phyloP scores from a whole-genome alignment of 2,797 vertebrate genomes.

The Etheostoma perlongum region DNA sequence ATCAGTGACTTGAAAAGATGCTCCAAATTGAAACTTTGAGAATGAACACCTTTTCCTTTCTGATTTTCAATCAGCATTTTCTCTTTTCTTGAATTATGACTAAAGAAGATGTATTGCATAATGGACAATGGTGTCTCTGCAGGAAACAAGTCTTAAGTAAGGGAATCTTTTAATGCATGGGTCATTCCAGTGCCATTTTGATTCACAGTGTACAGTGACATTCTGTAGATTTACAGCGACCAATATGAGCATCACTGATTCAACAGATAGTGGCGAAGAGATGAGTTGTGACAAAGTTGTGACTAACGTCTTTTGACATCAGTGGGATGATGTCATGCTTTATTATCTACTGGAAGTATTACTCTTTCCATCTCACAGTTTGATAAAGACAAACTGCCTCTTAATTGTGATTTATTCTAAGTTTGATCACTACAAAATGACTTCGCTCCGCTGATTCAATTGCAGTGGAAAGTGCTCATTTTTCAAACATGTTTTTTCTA shows the following conservation, averaged over 20 bases:
- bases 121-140: constrained; percentile 16
- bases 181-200: constrained; percentile 31
- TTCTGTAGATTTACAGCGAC: constrained; percentile 24
- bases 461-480: constrained; percentile 20
- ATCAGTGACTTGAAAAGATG: constrained; percentile 50
- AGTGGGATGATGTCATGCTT: constrained; percentile 72
- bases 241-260: constrained; percentile 47
- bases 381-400: constrained; percentile 57
- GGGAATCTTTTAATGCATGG: constrained; percentile 15
- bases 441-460: constrained; percentile 30
- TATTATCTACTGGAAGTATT: constrained; percentile 50
- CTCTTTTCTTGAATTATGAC: constrained; percentile 29
- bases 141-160: constrained; percentile 29
- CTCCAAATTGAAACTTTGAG: constrained; percentile 60
- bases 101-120: constrained; percentile 39
- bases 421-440: constrained; percentile 45
- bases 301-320: constrained; percentile 71
- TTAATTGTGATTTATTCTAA: constrained; percentile 37
- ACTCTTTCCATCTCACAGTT: constrained; percentile 35
- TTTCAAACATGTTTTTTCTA: constrained; percentile 30
- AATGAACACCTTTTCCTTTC: constrained; percentile 5
- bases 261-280: constrained; percentile 65
- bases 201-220: constrained; percentile 14
- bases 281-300: constrained; percentile 75
- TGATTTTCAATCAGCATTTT: constrained; percentile 27